Evolutionary conservation across 2,797 vertebrate genomes (phyloP).

Genomic region (Lerista edwardsae): DNA sequence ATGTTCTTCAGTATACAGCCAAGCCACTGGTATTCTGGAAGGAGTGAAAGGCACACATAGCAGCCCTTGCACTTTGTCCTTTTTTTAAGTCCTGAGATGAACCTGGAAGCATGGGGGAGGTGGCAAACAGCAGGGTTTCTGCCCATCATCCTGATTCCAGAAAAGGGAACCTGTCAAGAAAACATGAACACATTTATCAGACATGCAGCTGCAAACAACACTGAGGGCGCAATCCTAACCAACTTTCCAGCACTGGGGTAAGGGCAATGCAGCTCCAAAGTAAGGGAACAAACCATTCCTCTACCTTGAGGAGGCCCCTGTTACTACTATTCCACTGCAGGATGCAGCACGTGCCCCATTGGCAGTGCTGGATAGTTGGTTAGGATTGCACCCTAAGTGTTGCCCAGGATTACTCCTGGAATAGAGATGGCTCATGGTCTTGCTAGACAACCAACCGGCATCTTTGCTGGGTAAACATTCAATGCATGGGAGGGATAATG

Average conservation of each 20-base stretch:
- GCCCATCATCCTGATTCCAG: not conserved
- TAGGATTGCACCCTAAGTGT: not conserved
- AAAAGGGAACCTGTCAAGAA: not conserved
- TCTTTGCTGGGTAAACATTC: not conserved
- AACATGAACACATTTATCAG: not conserved
- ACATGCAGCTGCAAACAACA: not conserved
- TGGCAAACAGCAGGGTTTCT: not conserved
- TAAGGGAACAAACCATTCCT: too few species aligned
- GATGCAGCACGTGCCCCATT: too few species aligned
- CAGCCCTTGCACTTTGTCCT: not conserved
- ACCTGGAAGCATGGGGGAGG: not conserved
- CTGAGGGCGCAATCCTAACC: too few species aligned
- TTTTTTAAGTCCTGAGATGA: not conserved
- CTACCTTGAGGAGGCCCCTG: too few species aligned
- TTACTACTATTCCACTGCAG: too few species aligned
- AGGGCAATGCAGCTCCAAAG: too few species aligned
- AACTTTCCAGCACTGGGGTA: too few species aligned
- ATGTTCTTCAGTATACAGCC: not conserved
- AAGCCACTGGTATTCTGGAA: not conserved
- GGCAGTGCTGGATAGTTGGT: too few species aligned
- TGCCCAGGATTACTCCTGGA: not conserved
- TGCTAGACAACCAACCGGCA: not conserved
- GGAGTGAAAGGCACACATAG: not conserved
- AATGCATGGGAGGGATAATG: not conserved
- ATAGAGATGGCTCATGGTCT: not conserved